phyloP scores from a whole-genome alignment of 2,797 vertebrate species.

The Pteronotus mesoamericanus region DNA sequence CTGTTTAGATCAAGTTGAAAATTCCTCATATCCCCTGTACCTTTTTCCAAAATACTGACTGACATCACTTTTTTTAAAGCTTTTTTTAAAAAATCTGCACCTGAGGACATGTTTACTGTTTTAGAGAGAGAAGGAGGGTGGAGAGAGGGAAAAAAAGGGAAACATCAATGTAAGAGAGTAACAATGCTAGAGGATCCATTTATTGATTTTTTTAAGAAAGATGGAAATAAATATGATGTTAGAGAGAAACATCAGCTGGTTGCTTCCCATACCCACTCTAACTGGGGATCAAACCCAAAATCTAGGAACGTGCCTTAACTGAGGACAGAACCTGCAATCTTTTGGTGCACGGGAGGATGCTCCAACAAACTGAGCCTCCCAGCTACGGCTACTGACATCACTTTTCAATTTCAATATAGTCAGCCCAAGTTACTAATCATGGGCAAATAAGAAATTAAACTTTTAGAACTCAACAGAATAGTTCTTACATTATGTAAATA shows the following conservation, averaged over 20 bases:
- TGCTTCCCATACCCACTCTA: background rate
- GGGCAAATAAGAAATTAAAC: background rate
- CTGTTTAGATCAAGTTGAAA: slow-evolving; percentile 13
- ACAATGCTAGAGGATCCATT: background rate
- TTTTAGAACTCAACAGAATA: slow-evolving; percentile 28
- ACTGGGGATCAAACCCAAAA: background rate
- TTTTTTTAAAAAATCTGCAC: background rate
- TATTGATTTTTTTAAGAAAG: background rate
- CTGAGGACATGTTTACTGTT: background rate
- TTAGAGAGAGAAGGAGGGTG: background rate
- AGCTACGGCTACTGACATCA: background rate
- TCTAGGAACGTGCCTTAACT: background rate
- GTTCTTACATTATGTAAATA: background rate
- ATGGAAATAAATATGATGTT: too few relatives aligned
- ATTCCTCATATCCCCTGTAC: background rate
- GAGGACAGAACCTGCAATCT: background rate
- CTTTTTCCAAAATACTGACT: background rate
- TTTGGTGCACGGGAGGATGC: background rate
- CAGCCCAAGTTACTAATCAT: background rate
- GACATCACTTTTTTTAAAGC: background rate
- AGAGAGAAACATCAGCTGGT: too few relatives aligned
- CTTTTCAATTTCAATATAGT: background rate
- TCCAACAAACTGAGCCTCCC: background rate
- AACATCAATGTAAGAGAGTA: background rate
- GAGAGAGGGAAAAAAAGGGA: background rate